Evolutionary conservation across 2,888 invertebrate species (phyloP), one percentile per base, ranked within the genome.

Genomic region (Cephus rjabovi): DNA sequence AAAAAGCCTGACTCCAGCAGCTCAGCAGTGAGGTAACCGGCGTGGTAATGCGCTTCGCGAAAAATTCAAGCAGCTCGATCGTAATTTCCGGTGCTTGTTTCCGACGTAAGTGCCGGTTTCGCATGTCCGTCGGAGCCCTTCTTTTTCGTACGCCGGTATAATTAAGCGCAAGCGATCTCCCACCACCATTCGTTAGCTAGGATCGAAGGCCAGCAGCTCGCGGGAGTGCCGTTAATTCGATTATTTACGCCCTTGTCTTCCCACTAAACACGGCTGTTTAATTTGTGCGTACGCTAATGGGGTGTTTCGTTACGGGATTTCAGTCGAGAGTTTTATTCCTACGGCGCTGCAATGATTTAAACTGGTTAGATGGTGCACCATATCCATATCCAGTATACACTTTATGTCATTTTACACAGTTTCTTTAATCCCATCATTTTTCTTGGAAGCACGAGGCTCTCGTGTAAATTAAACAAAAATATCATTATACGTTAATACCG

Each of bases 201-300:
- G 23, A 56, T 56, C 56, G 56, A 56, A 56, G 56, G 6, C 23
- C 56, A 56, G 23, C 3, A 56, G 23, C 3, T 23, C 23, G 23
- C 56, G 56, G 23, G 56, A 40, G 56, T 56, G 23, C 56, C 56
- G 56, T 56, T 56, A 71, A 71, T 71, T 71, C 71, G 71, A 71
- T 71, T 71, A 71, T 71, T 71, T 31, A 71, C 71, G 31, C 31
- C 31, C 31, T 34, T 31, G 71, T 31, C 71, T 11, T 56, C 56
- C 56, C 1, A 23, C 23, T 23, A 56, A 56, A 56, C 15, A 56
- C 9, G 23, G 23, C 56, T 56, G 56, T 23, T 56, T 23, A 56
- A 56, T 56, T 56, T 56, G 56, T 56, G 23, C 56, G 56, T 23
- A 56, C 23, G 9, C 9, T 23, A 56, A 23, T 56, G 23, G 56